phyloP scores from a whole-genome alignment of 37 sponge, comb jelly and placozoan species.

The Mnemiopsis leidyi region DNA sequence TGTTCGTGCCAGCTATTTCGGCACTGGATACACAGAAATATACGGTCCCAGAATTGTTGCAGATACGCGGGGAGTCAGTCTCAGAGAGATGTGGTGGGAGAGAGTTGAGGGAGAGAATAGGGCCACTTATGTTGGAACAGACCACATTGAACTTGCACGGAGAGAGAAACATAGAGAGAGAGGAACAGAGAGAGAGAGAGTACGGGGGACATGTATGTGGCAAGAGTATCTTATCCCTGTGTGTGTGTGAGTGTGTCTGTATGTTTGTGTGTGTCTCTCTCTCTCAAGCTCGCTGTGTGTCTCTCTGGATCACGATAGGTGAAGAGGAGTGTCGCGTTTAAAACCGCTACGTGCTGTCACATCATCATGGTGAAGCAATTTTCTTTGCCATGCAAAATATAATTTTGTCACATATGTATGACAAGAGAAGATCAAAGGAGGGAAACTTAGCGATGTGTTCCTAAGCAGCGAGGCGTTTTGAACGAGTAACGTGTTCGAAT shows the following conservation, averaged over 20 bases:
- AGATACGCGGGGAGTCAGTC: background rate
- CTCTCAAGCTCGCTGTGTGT: background rate
- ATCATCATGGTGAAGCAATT: background rate
- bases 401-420: background rate
- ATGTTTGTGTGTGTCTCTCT: no score
- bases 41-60: background rate
- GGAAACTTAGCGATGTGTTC: background rate
- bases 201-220: no score
- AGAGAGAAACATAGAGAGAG: no score
- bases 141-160: background rate
- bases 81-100: background rate
- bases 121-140: background rate
- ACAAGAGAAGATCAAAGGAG: background rate
- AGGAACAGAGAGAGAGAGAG: no score
- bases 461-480: background rate
- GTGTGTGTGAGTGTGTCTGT: background rate
- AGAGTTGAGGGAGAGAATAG: background rate
- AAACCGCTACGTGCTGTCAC: background rate
- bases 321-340: no score
- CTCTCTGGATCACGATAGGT: no score
- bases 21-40: background rate
- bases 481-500: background rate
- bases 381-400: background rate
- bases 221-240: no score
- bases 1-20: background rate